Conservation (phyloP, 2,113 vertebrate species). For the Centropus unirufus region DNA sequence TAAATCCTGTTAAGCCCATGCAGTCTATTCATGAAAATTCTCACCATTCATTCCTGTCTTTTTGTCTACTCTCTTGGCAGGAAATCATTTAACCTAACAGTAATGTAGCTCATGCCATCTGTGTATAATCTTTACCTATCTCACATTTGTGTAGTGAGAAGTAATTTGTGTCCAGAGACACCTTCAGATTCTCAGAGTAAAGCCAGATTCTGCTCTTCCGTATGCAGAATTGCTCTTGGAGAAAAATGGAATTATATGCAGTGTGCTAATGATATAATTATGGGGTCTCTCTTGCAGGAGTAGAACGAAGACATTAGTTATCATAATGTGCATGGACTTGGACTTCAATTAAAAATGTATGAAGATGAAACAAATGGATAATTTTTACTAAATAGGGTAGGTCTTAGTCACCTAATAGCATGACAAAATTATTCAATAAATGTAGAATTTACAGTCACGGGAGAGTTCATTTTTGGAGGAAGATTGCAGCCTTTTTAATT, state of each 20-base stretch:
- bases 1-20: not conserved
- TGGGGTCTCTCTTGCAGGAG: not conserved
- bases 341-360: conserved; percentile 45
- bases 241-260: conserved; percentile 2
- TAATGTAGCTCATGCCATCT: not conserved
- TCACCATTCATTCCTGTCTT: not conserved
- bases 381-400: not conserved
- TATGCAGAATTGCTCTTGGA: not conserved
- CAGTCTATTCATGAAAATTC: not conserved
- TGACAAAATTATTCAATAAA: not conserved
- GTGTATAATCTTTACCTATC: not conserved
- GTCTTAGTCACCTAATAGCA: not conserved
- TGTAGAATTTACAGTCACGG: not conserved
- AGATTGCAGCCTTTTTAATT: not conserved
- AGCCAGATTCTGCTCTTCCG: not conserved
- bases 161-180: not conserved
- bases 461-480: not conserved
- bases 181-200: not conserved
- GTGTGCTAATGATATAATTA: conserved; percentile 51
- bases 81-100: conserved; percentile 9
- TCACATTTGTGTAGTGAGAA: not conserved
- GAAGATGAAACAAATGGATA: not conserved
- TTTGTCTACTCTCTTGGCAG: not conserved
- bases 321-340: conserved; percentile 27
- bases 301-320: conserved; percentile 31